Evolutionary conservation across 1,140 invertebrate species (phyloP).

Genomic region (Pseudomyrmex concolor): DNA sequence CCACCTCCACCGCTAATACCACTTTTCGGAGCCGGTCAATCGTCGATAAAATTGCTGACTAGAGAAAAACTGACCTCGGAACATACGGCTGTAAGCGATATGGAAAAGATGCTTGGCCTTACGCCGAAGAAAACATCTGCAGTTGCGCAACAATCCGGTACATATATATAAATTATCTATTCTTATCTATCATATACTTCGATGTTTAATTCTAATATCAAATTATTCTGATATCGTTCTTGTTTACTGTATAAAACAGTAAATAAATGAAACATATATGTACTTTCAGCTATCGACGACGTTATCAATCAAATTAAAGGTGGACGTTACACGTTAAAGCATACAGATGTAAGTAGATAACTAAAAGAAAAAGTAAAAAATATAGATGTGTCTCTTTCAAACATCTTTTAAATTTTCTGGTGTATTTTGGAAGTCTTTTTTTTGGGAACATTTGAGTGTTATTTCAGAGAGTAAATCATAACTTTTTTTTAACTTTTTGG

Average conservation of each 20-base stretch:
- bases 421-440: too few relatives aligned
- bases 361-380: constrained; percentile 14
- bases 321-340: constrained; percentile 89
- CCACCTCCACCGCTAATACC: constrained; percentile 82
- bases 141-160: constrained; percentile 81
- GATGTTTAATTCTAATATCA: too few relatives aligned
- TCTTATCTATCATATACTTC: not conserved
- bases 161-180: constrained; percentile 7
- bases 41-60: constrained; percentile 79
- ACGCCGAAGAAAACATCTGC: constrained; percentile 78
- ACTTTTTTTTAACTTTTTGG: not conserved
- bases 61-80: constrained; percentile 74
- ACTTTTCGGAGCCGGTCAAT: constrained; percentile 65
- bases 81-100: constrained; percentile 84
- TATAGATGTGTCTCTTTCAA: not conserved
- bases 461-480: too few relatives aligned
- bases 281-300: constrained; percentile 87
- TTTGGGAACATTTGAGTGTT: too few relatives aligned
- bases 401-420: not conserved
- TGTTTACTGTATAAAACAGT: too few relatives aligned
- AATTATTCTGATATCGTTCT: too few relatives aligned
- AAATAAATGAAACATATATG: constrained; percentile 19
- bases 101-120: constrained; percentile 87
- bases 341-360: constrained; percentile 85
- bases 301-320: constrained; percentile 92